phyloP scores from a whole-genome alignment of 2,888 invertebrate species.

The Erebia ligea region DNA sequence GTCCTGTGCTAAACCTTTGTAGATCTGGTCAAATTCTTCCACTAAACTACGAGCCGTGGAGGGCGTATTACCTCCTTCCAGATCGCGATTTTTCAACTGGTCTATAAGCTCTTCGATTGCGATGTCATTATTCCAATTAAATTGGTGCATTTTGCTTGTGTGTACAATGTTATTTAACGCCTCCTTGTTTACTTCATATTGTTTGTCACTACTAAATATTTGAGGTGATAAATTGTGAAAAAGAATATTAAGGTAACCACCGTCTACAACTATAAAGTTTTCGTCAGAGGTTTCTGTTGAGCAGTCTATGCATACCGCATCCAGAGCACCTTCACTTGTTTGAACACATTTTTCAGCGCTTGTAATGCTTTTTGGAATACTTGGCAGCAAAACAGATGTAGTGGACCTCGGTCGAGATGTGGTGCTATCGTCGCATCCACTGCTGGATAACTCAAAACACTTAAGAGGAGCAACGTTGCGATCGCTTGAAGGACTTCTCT shows the following conservation, averaged over 20 bases:
- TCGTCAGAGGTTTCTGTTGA: conserved; percentile 59
- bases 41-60: conserved; percentile 75
- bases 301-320: conserved; percentile 44
- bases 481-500: conserved; percentile 55
- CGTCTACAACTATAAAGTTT: conserved; percentile 69
- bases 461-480: conserved; percentile 66
- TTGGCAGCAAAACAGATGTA: conserved; percentile 35
- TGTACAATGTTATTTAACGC: conserved; percentile 68
- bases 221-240: conserved; percentile 70
- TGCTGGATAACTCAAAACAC: conserved; percentile 75
- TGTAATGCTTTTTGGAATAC: conserved; percentile 38
- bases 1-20: conserved; percentile 59
- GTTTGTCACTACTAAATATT: conserved; percentile 71
- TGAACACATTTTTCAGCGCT: conserved; percentile 71
- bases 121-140: conserved; percentile 51
- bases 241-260: conserved; percentile 72
- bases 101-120: conserved; percentile 63
- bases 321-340: conserved; percentile 56
- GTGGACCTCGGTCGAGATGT: conserved; percentile 40
- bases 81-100: conserved; percentile 60
- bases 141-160: conserved; percentile 56
- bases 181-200: conserved; percentile 76
- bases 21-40: conserved; percentile 74
- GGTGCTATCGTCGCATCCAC: conserved; percentile 69
- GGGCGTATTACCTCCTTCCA: conserved; percentile 58